These are phyloP conservation scores for Orthonevra nobilis DNA, from an alignment of 2,888 invertebrate genomes.

Conservation along the genomic window DNA sequence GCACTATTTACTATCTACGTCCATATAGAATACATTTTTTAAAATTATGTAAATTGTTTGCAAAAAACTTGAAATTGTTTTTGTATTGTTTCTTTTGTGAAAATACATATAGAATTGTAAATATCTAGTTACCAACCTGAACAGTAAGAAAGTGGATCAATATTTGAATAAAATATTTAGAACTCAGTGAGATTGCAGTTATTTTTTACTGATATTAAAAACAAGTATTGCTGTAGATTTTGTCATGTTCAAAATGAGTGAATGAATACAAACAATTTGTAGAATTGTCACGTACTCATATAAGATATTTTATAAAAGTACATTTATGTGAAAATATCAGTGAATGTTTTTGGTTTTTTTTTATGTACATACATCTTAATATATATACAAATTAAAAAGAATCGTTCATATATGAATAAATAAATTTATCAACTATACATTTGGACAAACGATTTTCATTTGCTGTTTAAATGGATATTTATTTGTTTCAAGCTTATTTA, in stretches of 20 bases:
- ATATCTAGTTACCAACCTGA: slow-evolving; percentile 9
- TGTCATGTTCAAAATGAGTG: slow-evolving; percentile 10
- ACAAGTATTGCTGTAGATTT: slow-evolving; percentile 26
- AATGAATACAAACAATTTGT: no score
- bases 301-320: slow-evolving; percentile 27
- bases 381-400: slow-evolving; percentile 3
- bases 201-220: slow-evolving; percentile 54
- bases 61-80: background rate
- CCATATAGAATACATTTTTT: background rate
- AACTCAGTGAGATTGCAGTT: slow-evolving; percentile 24
- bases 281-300: no score
- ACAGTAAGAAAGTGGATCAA: slow-evolving; percentile 53
- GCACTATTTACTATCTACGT: background rate
- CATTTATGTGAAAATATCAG: slow-evolving; percentile 43
- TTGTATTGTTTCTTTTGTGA: slow-evolving; percentile 40
- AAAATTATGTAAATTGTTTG: background rate
- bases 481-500: no score
- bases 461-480: no score
- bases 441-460: background rate
- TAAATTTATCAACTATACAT: slow-evolving; percentile 23
- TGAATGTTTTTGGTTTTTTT: slow-evolving; percentile 34
- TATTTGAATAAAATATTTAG: slow-evolving; percentile 28
- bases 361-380: slow-evolving; percentile 11
- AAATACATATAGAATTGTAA: slow-evolving; percentile 3
- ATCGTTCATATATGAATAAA: slow-evolving; percentile 31